A percentile compares a stretch with the other conserved stretches of the same genome.
Evolutionary conservation across 2,888 invertebrate genomes (phyloP).

Genomic region (Euzetes globulus): DNA sequence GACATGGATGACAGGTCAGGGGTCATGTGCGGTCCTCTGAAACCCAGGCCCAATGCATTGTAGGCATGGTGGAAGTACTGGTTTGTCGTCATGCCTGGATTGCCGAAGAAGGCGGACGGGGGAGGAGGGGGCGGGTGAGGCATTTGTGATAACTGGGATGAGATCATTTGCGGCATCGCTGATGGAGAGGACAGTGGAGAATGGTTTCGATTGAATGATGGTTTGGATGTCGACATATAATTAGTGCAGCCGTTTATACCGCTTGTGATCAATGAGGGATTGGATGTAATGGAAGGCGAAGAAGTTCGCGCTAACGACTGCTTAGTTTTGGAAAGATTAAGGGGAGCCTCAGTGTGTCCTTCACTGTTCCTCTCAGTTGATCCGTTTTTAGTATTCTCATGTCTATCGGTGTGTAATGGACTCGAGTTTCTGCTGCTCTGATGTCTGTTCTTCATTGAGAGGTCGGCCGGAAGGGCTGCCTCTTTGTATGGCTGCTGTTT

Average conservation of each 20-base stretch:
- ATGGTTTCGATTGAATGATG: slow-evolving; percentile 9
- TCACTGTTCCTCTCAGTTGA: not conserved
- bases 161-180: slow-evolving; percentile 18
- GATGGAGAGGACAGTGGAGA: slow-evolving; percentile 11
- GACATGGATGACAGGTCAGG: not conserved
- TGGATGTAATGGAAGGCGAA: not conserved
- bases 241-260: slow-evolving; percentile 9
- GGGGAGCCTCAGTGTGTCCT: not conserved
- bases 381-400: not conserved
- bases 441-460: slow-evolving; percentile 11
- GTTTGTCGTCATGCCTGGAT: not conserved
- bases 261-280: slow-evolving; percentile 7
- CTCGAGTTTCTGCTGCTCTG: slow-evolving; percentile 11
- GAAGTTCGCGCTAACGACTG: not conserved
- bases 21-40: slow-evolving; percentile 14
- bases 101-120: slow-evolving; percentile 4
- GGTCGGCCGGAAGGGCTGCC: not conserved
- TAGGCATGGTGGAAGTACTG: slow-evolving; percentile 22
- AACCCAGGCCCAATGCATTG: slow-evolving; percentile 19
- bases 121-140: not conserved
- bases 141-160: slow-evolving; percentile 8
- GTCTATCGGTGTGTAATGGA: not conserved
- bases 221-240: not conserved
- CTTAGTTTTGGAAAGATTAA: slow-evolving; percentile 16
- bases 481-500: not conserved